Conservation (phyloP, 2,113 vertebrate species). For the Zosterops borbonicus region DNA sequence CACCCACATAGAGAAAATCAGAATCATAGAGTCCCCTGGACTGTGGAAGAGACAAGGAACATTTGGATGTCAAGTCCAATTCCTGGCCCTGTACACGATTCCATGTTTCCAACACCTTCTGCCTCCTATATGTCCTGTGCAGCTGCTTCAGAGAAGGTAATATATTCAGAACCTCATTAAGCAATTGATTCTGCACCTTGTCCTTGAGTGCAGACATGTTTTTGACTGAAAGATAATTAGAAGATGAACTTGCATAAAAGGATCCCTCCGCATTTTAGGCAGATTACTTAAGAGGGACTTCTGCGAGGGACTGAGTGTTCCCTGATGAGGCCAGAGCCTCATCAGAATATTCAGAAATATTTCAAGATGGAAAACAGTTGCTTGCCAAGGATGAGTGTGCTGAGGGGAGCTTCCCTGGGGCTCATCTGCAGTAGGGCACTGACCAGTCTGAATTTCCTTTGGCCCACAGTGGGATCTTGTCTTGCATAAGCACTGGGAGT, state of each 20-base stretch:
- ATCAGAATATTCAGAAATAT: not conserved
- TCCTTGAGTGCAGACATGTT: not conserved
- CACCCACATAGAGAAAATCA: not conserved
- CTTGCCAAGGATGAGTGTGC: not conserved
- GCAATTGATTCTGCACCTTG: not conserved
- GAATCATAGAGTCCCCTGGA: not conserved
- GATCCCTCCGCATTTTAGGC: not conserved
- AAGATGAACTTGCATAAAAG: not conserved
- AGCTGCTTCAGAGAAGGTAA: not conserved
- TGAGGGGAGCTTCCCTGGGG: not conserved
- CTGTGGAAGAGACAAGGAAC: not conserved
- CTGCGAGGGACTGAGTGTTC: not conserved
- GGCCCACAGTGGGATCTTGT: not conserved
- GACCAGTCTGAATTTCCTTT: not conserved
- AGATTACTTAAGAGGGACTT: not conserved
- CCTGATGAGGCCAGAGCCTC: slow-evolving; percentile 1
- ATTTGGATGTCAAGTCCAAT: not conserved
- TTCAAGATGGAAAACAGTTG: not conserved
- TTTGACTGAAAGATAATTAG: not conserved
- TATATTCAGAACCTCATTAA: not conserved
- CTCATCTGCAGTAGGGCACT: not conserved
- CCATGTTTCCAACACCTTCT: not conserved
- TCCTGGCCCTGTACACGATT: not conserved
- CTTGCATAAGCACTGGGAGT: not conserved
- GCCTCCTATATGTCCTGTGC: not conserved